A percentile compares a stretch with the other conserved stretches of the same genome.
These are phyloP conservation scores for Melanogrammus aeglefinus DNA, from an alignment of 2,797 vertebrate genomes.

Conservation along the genomic window DNA sequence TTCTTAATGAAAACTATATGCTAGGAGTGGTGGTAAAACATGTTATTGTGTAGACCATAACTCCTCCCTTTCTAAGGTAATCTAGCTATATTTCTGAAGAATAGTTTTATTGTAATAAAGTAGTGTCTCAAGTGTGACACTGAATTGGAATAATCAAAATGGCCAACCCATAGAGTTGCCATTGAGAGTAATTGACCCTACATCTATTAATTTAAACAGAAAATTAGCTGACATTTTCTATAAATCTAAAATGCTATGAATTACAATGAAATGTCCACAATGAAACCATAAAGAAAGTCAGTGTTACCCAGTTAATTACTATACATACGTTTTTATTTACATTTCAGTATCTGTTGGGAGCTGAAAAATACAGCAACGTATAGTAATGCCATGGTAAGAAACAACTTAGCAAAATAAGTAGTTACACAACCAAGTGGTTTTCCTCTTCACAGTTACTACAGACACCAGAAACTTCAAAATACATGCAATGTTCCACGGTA, in stretches of 20 bases:
- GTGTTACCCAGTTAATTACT: constrained; percentile 24
- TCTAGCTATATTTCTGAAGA: not conserved
- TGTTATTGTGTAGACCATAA: not conserved
- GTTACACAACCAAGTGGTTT: constrained; percentile 66
- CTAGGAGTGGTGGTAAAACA: not conserved
- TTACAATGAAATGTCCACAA: not conserved
- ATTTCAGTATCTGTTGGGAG: constrained; percentile 80
- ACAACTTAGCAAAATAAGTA: constrained; percentile 79
- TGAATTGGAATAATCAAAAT: not conserved
- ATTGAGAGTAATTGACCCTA: not conserved
- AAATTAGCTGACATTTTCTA: not conserved
- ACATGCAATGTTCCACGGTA: constrained; percentile 72
- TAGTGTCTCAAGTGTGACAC: not conserved
- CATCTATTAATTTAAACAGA: not conserved
- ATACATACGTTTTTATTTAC: constrained; percentile 78
- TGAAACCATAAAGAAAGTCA: not conserved
- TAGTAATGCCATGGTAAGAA: constrained; percentile 86
- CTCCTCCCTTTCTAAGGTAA: too few relatives aligned
- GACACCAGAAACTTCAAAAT: constrained; percentile 51
- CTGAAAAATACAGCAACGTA: constrained; percentile 83
- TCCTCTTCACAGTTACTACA: constrained; percentile 54
- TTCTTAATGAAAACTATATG: not conserved
- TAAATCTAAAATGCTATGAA: not conserved
- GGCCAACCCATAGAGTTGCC: not conserved
- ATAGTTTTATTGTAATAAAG: not conserved